These are phyloP conservation scores for Rattus rattus DNA, from an alignment of 2,113 vertebrate species.

Conservation along the genomic window DNA sequence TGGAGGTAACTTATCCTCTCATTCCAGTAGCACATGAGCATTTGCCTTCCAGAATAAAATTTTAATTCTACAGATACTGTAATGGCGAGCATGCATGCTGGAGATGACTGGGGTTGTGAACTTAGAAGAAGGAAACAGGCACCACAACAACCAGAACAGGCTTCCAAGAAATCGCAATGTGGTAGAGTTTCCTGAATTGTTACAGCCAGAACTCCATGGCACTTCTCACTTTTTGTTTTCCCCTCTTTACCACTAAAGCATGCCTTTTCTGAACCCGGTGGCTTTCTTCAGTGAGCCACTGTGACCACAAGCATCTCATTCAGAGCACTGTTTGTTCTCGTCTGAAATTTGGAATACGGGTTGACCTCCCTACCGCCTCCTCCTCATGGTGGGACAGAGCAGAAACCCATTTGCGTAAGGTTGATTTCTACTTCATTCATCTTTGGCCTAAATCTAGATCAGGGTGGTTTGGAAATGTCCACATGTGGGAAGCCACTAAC, in stretches of 20 bases:
- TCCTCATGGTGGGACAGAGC: constrained; percentile 1
- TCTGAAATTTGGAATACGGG: constrained; percentile 30
- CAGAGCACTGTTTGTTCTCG: background rate
- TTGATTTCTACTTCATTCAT: constrained; percentile 61
- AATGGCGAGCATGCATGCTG: background rate
- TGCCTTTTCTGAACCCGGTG: background rate
- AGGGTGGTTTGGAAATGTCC: constrained; percentile 33
- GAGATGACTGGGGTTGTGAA: background rate
- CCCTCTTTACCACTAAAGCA: constrained; percentile 50
- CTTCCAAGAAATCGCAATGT: background rate
- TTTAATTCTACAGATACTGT: background rate
- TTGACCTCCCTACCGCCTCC: background rate
- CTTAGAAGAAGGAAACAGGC: background rate
- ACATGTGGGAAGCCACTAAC: background rate
- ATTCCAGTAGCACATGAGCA: background rate
- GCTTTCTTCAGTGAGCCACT: background rate
- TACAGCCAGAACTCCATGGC: background rate
- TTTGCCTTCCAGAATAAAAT: background rate
- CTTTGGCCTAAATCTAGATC: constrained; percentile 56
- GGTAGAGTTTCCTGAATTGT: constrained; percentile 3
- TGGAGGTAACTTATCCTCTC: background rate
- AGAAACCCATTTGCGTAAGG: constrained; percentile 27
- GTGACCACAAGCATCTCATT: constrained; percentile 1
- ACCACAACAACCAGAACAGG: background rate
- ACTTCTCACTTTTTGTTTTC: background rate